Evolutionary conservation across 2,113 vertebrate genomes (phyloP), one percentile per base, ranked within the genome.

Genomic region (Pholis gunnellus): DNA sequence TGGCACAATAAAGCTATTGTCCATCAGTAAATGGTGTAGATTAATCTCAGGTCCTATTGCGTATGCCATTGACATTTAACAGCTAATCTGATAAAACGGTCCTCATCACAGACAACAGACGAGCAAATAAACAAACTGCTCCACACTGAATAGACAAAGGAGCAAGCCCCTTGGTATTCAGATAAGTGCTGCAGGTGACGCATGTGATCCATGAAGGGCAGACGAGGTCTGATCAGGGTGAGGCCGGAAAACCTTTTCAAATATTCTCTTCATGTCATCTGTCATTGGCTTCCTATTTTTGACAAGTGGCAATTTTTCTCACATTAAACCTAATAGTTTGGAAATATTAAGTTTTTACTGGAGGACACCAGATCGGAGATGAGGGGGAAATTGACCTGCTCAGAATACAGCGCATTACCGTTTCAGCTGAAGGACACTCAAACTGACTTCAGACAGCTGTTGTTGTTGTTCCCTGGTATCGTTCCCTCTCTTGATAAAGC

Each of bases 1-100:
- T 25, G 38, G 22, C 50, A 70, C 70, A 50, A 63, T 44, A 1
- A 46, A 44, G 50, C 27, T 40, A 44, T 68, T 59, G 40, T 57
- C 34, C 59, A 81, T 63, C 25, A 34, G 50, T 73, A 52, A 81
- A 73, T 46, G 38, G 8, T 60, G 63, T 9, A 34, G 68, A 72
- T 70, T 85, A 68, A 74, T 81, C 59, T n/a, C 69, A 40, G 70
- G 31, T 42, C 29, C 25, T 15, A 2, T 66, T 31, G 50, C 60
- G 36, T 31, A 27, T 66, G 48, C 20, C 29, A 10, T 78, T 91
- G 83, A 88, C 89, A 92, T 91, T 91, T 88, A 73, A 48, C 31
- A 14, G 68, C 75, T 74, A 70, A 70, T 89, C 72, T 76, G 31
- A 79, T 63, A 67, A 56, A 74, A 73, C 57, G 72, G 54, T 83